Evolutionary conservation across 2,888 invertebrate genomes (phyloP), one percentile per base, ranked within the genome.

Genomic region (Drosophila leonis): DNA sequence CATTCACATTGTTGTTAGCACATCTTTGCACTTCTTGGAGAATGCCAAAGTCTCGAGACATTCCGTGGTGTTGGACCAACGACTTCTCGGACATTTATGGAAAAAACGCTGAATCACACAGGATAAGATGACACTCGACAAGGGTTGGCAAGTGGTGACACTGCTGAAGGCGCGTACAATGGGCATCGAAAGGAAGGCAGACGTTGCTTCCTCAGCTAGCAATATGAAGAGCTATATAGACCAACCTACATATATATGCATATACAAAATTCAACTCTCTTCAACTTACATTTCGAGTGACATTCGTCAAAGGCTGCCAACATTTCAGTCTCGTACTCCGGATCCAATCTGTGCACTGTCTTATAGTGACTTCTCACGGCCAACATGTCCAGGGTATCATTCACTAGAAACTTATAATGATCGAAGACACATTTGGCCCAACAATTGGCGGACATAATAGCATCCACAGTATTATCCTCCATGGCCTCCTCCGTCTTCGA

Each of bases 361-460:
- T 73, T 74, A 42, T 82, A 90, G 18, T 90, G 72, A 1, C 35
- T 12, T 2, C 72, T 72, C 2, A 90, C 90, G 0, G 80, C 77
- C 0, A 49, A 41, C 74, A 91, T 90, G 7, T 91, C 74, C 10
- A 90, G 52, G 0, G 65, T 56, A 5, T 74, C 64, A n/a, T 80
- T 75, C 18, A 55, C 69, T 52, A 90, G 15, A 13, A 90, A 75
- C 0, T 83, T 68, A 33, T 75, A 84, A 5, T 77, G 64, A 10
- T 86, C 78, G 39, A 90, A 90, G 13, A 91, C 84, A 27, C 91
- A 90, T 13, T 88, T 80, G 60, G 82, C 82, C 66, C 78, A 90
- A 15, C 90, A 90, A n/a, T 73, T 80, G 57, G 76, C 82, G 0
- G 5, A 8, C 76, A 88, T 83, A 2, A 67, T 75, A 37, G 78